Base-by-base conservation (phyloP, 1,140 invertebrate species). In the Anastatus disparis region DNA sequence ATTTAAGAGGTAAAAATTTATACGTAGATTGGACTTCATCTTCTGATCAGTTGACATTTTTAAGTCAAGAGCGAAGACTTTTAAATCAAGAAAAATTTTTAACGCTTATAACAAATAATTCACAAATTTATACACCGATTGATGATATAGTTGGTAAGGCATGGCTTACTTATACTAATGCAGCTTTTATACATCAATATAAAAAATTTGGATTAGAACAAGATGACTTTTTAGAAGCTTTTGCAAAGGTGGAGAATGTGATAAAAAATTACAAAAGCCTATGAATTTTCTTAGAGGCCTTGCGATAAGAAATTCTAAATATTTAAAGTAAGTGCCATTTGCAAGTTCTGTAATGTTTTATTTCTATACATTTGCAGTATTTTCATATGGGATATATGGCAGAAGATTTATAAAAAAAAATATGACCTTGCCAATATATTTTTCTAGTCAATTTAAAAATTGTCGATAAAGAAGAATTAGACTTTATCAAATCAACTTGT, bases 151-250 rank as follows among this genome's bases (percentile, higher is more conserved):
- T 88, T 29, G 75, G 78, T 3, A 86, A 87, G 71, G 85, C 87
- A 10, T 88, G 86, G 87, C 84, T 77, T 55, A 78, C 82, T 44
- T 89, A 87, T 67, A 76, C 77, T 7, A 76, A 87, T 75, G 80
- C 79, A n/a, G 87, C 87, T 20, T 88, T 85, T 76, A 73, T 89
- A 35, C 87, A 89, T 79, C 87, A 87, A 48, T 89, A 88, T 71
- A 82, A 82, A 70, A 85, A 86, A 69, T 86, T 81, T 75, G 84
- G 82, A 17, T 71, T 88, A 13, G 82, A 84, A 61, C 85, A 88
- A 8, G 78, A 86, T 35, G 83, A 87, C 53, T 88, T 89, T 77
- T 67, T 83, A 50, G 75, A 83, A 67, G 82, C 85, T 35, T 89
- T 89, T 75, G 81, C 84, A 27, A 84, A 83, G 74, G 64, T 87